Conservation (phyloP, 2,888 invertebrate species). For the Tachystola acroxantha region DNA sequence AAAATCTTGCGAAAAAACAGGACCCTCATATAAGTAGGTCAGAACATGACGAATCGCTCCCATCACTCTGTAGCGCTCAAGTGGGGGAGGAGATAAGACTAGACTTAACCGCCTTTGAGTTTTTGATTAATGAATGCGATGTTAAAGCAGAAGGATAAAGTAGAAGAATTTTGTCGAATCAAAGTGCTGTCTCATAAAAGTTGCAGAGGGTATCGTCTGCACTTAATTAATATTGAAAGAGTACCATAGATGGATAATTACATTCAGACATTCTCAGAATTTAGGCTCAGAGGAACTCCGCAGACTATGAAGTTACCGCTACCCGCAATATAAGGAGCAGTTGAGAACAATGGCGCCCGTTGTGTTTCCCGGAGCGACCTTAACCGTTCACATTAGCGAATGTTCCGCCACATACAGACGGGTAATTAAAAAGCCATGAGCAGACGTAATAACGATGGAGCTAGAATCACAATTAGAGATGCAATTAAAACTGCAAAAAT, state of each 20-base stretch:
- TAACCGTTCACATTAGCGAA: constrained; percentile 60
- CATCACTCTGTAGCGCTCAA: constrained; percentile 55
- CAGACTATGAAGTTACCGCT: constrained; percentile 64
- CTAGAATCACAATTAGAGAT: constrained; percentile 43
- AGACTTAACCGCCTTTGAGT: constrained; percentile 39
- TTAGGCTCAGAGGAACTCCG: constrained; percentile 45
- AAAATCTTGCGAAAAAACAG: constrained; percentile 25
- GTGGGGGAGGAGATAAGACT: constrained; percentile 52
- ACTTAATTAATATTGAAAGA: constrained; percentile 30
- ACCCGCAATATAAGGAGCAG: constrained; percentile 63
- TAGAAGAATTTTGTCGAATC: constrained; percentile 1
- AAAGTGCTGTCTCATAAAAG: constrained; percentile 4
- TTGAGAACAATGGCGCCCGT: constrained; percentile 57
- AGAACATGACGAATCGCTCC: constrained; percentile 64
- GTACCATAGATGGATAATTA: constrained; percentile 48
- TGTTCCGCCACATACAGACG: constrained; percentile 55
- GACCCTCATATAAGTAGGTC: constrained; percentile 54
- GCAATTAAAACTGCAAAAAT: constrained; percentile 20
- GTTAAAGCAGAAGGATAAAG: constrained; percentile 6
- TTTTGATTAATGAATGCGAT: constrained; percentile 38
- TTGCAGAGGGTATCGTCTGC: constrained; percentile 5
- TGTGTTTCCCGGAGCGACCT: constrained; percentile 57
- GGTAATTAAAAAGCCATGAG: constrained; percentile 71
- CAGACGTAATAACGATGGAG: constrained; percentile 28
- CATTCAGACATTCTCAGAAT: constrained; percentile 67